phyloP scores from a whole-genome alignment of 2,113 vertebrate species.

The Polyodon spathula region DNA sequence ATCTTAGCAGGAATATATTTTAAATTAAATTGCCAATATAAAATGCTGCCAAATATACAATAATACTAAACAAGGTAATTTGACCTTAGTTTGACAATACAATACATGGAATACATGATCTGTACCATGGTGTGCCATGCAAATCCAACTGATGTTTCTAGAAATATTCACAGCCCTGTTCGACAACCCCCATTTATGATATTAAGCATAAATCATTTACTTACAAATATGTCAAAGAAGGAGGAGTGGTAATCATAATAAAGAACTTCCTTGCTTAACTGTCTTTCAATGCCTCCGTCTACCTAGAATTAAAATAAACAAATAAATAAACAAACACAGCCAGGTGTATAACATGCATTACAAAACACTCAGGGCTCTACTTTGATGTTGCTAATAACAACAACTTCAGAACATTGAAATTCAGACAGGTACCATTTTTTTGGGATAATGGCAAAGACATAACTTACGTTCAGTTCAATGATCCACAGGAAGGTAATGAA shows the following conservation, averaged over 20 bases:
- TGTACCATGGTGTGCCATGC: too few species aligned
- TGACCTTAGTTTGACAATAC: too few species aligned
- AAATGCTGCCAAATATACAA: too few species aligned
- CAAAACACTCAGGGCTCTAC: not conserved
- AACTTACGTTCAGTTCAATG: conserved; percentile 94
- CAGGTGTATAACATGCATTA: not conserved
- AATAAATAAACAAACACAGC: not conserved
- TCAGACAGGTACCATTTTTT: not conserved
- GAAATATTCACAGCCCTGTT: too few species aligned
- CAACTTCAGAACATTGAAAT: not conserved
- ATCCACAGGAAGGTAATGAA: conserved; percentile 96
- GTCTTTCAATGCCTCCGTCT: conserved; percentile 72
- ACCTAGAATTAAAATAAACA: conserved; percentile 48
- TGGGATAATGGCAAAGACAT: not conserved
- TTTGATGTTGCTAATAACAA: not conserved
- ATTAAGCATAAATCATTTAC: conserved; percentile 26
- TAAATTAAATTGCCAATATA: too few species aligned
- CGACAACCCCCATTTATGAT: too few species aligned
- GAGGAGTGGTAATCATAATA: conserved; percentile 83
- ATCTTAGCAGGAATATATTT: too few species aligned
- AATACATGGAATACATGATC: too few species aligned
- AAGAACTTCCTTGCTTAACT: conserved; percentile 77
- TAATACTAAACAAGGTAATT: too few species aligned
- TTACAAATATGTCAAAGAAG: conserved; percentile 97
- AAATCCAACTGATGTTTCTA: too few species aligned